Base-by-base conservation (phyloP, 2,113 vertebrate species). In the Sander lucioperca region DNA sequence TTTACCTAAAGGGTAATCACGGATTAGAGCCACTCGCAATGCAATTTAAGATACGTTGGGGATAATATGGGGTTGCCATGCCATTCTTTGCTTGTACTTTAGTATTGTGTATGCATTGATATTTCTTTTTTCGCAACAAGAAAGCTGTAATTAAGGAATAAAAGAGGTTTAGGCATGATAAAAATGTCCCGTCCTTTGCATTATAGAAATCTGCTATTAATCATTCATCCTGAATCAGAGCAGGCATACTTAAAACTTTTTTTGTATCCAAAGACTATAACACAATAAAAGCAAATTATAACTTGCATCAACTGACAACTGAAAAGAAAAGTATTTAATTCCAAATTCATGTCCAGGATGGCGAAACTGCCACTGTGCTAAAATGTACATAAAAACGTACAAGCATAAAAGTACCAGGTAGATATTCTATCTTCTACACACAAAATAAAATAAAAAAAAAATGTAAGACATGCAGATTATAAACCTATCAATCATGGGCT, bases 1-100 rank as follows among this genome's bases (percentile, higher is more conserved):
- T 89, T 93, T 92, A 91, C 91, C 87, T 87, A 87, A 86, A 92
- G 82, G 74, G 89, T 93, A 89, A 92, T 92, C 87, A 92, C 88
- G 91, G 92, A 94, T 94, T 92, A 88, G 58, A 92, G 75, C 89
- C 70, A 77, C 71, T 93, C 63, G 70, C 53, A 45, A 50, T 64
- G 65, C 66, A 50, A 63, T 72, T 72, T 57, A 50, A 74, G 82
- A 83, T 89, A 77, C 45, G 51, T 10, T 27, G 3, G 18, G 27
- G 77, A 84, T 86, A 82, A 74, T 73, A 33, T 62, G 11, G 4
- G 13, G 45, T 57, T 83, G 25, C 27, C 15, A 69, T 54, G 48
- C 27, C 66, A 72, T 82, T n/a, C 39, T 54, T 62, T 71, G 13
- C 27, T 13, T 59, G 11, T 61, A 45, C 23, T 76, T 57, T 16